Evolutionary conservation across 2,888 invertebrate genomes (phyloP), one percentile per base, ranked within the genome.

Genomic region (Sisyra terminalis): DNA sequence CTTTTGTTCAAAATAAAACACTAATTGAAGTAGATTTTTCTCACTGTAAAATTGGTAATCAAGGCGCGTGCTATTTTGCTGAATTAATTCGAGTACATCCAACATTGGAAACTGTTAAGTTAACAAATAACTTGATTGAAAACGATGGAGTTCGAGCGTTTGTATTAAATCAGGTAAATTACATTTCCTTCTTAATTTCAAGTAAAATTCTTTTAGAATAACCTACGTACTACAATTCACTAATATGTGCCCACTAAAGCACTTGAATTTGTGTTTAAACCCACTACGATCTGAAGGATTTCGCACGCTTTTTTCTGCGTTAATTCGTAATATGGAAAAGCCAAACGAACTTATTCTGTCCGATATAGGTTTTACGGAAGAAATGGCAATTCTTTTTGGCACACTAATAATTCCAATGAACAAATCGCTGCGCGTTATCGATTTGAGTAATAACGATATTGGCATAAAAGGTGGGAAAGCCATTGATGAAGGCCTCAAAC

Each of bases 21-120:
- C 57, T 78, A 24, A 65, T 68, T 47, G 73, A 74, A 51, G 52
- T 79, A 29, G 74, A 78, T 55, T 68, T 79, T 39, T 76, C 75
- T 45, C 71, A 78, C 53, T 78, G 78, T 53, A 66, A 70, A 49
- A 70, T 78, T 39, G 70, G 66, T 2, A 70, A 78, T 53, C 63
- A 65, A 37, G 78, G 78, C 0, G 73, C 75, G 51, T 65, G 73
- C 44, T 77, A 76, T 13, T 58, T 78, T 2, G 75, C 73, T 1
- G 74, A 73, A 47, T 61, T 73, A 45, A 63, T 71, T 41, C 59
- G 50, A 29, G 49, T 64, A 8, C 70, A 72, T 50, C 60, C 57
- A 8, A 64, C 62, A 32, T 51, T 75, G 15, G 67, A 62, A 50
- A 55, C 57, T 41, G 56, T 76, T 2, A 61, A 67, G 45, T 62